phyloP scores from a whole-genome alignment of 2,888 invertebrate genomes.

The Agrochola lota region DNA sequence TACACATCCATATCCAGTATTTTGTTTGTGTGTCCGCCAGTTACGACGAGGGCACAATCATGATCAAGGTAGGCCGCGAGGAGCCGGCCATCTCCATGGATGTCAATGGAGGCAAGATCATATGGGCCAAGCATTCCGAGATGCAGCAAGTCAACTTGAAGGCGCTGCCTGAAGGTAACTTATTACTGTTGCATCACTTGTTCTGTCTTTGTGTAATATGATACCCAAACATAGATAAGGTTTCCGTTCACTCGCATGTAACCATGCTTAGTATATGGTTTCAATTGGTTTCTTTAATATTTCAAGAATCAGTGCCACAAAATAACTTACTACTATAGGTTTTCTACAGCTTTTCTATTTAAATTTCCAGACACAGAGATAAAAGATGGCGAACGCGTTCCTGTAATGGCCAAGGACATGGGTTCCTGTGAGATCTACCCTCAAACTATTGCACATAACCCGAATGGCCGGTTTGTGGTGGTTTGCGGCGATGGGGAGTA shows the following conservation, averaged over 20 bases:
- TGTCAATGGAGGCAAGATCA: slow-evolving; percentile 98
- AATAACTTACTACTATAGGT: not conserved
- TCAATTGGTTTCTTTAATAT: not conserved
- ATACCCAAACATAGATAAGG: slow-evolving; percentile 11
- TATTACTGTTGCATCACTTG: not conserved
- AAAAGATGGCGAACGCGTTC: slow-evolving; percentile 97
- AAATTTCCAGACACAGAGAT: slow-evolving; percentile 90
- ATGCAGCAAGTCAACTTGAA: slow-evolving; percentile 99
- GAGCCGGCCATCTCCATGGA: slow-evolving; percentile 99
- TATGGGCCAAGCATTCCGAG: slow-evolving; percentile 99
- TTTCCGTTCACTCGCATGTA: slow-evolving; percentile 8
- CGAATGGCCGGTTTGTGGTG: slow-evolving; percentile 97
- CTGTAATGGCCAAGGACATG: slow-evolving; percentile 99
- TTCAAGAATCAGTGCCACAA: not conserved
- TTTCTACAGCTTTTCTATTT: not conserved
- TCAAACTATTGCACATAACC: slow-evolving; percentile 99
- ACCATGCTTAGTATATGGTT: not conserved
- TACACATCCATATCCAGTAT: slow-evolving; percentile 30
- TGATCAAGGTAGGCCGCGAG: slow-evolving; percentile 99
- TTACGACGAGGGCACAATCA: slow-evolving; percentile 99
- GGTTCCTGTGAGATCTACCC: slow-evolving; percentile 99
- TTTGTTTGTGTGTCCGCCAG: slow-evolving; percentile 71
- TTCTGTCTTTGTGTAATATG: slow-evolving; percentile 8
- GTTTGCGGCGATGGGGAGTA: slow-evolving; percentile 99
- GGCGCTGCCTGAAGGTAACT: slow-evolving; percentile 93